phyloP scores from a whole-genome alignment of 2,888 invertebrate genomes.

The Urechis unicinctus region DNA sequence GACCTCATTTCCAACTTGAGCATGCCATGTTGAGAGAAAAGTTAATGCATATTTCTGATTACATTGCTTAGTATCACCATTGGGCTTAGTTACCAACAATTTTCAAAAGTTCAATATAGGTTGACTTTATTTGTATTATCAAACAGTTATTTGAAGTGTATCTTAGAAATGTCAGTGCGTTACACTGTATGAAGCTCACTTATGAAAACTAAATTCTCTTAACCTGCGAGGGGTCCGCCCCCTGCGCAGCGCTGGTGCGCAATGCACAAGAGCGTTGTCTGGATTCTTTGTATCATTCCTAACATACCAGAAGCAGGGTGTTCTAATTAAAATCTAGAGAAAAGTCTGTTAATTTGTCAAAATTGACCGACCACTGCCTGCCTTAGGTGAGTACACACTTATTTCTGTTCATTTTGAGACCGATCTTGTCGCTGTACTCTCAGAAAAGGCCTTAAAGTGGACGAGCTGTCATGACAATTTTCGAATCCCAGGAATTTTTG shows the following conservation, averaged over 20 bases:
- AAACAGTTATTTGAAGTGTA: too few relatives aligned
- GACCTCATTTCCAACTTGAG: too few relatives aligned
- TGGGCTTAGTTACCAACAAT: too few relatives aligned
- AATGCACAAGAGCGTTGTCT: slow-evolving; percentile 1
- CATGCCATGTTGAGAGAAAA: too few relatives aligned
- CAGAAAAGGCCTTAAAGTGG: too few relatives aligned
- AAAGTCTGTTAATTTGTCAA: background rate
- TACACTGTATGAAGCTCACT: too few relatives aligned
- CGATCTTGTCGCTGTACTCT: too few relatives aligned
- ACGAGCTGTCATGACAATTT: slow-evolving; percentile 2
- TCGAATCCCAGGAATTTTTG: slow-evolving; percentile 5
- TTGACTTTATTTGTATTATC: too few relatives aligned
- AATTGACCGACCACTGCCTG: background rate
- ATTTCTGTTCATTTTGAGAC: background rate
- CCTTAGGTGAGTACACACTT: background rate
- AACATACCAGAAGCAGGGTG: slow-evolving; percentile 1
- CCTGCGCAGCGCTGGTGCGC: background rate
- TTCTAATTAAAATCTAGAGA: background rate
- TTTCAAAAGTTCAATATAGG: too few relatives aligned
- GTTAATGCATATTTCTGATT: too few relatives aligned
- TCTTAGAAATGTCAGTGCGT: too few relatives aligned
- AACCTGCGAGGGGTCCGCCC: background rate
- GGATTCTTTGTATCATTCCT: slow-evolving; percentile 3
- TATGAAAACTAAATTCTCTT: background rate
- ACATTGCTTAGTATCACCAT: too few relatives aligned